These are phyloP conservation scores for Oxystoma pomonae DNA, from an alignment of 2,888 invertebrate genomes.

Conservation along the genomic window DNA sequence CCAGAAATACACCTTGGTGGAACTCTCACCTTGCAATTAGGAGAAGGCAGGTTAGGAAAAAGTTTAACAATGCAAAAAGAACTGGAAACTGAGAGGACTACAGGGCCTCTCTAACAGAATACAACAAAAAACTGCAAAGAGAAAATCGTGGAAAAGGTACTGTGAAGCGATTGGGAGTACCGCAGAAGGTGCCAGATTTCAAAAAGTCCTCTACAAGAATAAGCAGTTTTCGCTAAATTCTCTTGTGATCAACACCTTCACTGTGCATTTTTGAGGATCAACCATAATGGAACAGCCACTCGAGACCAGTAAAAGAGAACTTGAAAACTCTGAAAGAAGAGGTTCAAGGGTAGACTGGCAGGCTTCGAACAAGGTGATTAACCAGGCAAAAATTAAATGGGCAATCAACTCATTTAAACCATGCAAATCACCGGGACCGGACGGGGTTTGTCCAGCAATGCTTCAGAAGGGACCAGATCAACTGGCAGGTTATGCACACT, in stretches of 20 bases:
- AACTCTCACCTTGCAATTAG: not conserved
- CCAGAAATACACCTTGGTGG: constrained; percentile 9
- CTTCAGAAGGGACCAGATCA: not conserved
- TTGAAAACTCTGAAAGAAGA: not conserved
- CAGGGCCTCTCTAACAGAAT: not conserved
- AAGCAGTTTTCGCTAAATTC: not conserved
- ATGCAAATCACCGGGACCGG: not conserved
- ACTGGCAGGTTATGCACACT: not conserved
- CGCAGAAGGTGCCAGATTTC: not conserved
- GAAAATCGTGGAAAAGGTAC: not conserved
- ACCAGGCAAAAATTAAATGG: not conserved
- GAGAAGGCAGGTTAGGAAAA: not conserved
- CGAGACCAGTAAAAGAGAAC: not conserved
- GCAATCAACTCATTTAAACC: not conserved
- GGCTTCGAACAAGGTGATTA: not conserved
- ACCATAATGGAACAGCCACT: not conserved
- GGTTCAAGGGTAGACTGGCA: not conserved
- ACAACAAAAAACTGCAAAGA: not conserved
- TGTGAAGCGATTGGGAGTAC: not conserved
- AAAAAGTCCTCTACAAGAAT: not conserved
- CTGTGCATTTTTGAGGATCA: not conserved
- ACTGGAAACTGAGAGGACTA: not conserved
- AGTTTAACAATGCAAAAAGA: not conserved
- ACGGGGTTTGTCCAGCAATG: not conserved
- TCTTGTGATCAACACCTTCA: not conserved